These are phyloP conservation scores for Platycercus adscitus DNA, from an alignment of 2,113 vertebrate genomes.

Conservation along the genomic window DNA sequence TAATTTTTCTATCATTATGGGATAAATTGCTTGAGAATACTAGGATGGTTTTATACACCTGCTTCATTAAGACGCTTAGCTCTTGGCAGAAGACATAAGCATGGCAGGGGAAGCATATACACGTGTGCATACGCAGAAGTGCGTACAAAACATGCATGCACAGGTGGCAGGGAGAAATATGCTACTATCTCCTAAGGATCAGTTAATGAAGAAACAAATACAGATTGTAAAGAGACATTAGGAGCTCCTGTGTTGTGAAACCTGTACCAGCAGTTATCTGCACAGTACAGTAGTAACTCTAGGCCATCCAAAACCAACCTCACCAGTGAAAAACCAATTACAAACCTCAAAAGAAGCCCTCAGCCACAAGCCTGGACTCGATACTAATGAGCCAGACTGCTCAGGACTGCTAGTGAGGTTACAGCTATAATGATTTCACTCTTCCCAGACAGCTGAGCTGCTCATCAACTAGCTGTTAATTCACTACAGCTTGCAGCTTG, in stretches of 20 bases:
- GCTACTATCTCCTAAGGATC: not conserved
- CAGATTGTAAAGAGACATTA: not conserved
- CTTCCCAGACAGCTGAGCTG: not conserved
- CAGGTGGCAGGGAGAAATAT: not conserved
- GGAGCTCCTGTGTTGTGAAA: not conserved
- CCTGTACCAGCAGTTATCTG: not conserved
- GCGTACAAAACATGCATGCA: not conserved
- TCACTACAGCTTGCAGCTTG: not conserved
- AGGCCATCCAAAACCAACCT: not conserved
- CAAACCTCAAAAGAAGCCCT: not conserved
- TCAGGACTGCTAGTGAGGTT: not conserved
- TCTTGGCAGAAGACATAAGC: not conserved
- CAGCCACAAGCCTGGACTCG: not conserved
- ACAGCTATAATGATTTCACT: not conserved
- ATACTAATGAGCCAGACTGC: not conserved
- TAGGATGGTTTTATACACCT: not conserved
- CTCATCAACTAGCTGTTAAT: not conserved
- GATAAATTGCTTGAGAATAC: not conserved
- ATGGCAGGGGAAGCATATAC: not conserved
- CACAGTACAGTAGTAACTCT: not conserved
- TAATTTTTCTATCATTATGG: not conserved
- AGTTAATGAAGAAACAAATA: not conserved
- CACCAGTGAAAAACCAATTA: not conserved
- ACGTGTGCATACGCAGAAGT: fast-evolving
- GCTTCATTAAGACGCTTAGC: not conserved